Conservation (phyloP, 2,888 invertebrate genomes). For the Spisula subtruncata region DNA sequence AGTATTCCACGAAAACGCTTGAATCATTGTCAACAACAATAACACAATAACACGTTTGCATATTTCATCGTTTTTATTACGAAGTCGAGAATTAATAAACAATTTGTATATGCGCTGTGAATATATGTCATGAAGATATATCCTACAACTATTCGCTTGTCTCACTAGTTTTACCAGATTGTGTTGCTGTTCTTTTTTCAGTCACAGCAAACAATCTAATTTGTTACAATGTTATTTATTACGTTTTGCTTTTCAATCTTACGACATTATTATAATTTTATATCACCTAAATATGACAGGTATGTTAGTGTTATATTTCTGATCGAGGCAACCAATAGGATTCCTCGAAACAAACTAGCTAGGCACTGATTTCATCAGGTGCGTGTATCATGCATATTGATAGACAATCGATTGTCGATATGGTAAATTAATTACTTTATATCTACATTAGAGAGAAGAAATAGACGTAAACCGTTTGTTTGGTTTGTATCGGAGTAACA, state of each 20-base stretch:
- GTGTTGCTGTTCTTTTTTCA: neutral
- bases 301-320: neutral
- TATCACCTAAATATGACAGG: constrained; percentile 2
- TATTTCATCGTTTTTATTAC: no score
- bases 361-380: neutral
- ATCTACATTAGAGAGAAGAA: neutral
- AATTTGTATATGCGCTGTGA: no score
- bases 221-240: neutral
- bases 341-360: neutral
- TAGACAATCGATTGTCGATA: constrained; percentile 23
- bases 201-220: neutral
- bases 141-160: no score
- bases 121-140: no score
- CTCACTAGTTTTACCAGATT: neutral
- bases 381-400: neutral
- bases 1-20: no score
- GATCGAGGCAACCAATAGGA: constrained; percentile 22
- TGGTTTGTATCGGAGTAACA: neutral
- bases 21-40: no score
- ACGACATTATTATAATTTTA: constrained; percentile 19
- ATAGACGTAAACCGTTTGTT: neutral
- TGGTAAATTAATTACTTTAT: neutral
- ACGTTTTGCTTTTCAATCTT: neutral
- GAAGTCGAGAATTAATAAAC: no score
- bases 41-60: no score